Conservation (phyloP, 2,888 invertebrate species). For the Diaprepes abbreviatus region DNA sequence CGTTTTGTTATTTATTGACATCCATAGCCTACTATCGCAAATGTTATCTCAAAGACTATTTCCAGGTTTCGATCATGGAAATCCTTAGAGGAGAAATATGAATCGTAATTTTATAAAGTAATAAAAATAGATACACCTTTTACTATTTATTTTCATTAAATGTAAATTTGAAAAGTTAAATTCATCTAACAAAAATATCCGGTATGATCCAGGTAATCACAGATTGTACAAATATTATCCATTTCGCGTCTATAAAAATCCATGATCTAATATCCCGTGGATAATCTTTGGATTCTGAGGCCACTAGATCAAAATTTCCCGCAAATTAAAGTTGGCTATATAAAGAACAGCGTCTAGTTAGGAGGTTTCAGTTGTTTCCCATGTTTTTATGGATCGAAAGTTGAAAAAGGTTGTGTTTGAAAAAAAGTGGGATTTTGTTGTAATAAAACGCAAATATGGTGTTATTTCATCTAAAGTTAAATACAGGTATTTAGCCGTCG, state of each 20-base stretch:
- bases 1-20: not conserved
- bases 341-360: not conserved
- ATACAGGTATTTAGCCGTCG: slow-evolving; percentile 7
- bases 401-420: not conserved
- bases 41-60: not conserved
- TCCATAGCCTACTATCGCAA: not conserved
- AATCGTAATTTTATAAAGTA: no score
- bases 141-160: no score
- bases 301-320: not conserved
- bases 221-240: no score
- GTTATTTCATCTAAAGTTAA: not conserved
- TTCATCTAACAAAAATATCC: no score
- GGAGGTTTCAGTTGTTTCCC: not conserved
- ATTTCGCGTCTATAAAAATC: not conserved
- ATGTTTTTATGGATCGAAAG: not conserved
- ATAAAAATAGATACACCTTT: no score
- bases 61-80: not conserved
- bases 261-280: not conserved
- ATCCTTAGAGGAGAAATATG: not conserved
- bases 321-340: not conserved
- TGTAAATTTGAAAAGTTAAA: no score
- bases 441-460: not conserved
- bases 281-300: slow-evolving; percentile 21
- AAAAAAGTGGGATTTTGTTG: not conserved
- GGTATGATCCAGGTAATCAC: no score